These are phyloP conservation scores for Apostichopus californicus DNA, from an alignment of 35 echinoderm and acorn worm species.

Conservation along the genomic window DNA sequence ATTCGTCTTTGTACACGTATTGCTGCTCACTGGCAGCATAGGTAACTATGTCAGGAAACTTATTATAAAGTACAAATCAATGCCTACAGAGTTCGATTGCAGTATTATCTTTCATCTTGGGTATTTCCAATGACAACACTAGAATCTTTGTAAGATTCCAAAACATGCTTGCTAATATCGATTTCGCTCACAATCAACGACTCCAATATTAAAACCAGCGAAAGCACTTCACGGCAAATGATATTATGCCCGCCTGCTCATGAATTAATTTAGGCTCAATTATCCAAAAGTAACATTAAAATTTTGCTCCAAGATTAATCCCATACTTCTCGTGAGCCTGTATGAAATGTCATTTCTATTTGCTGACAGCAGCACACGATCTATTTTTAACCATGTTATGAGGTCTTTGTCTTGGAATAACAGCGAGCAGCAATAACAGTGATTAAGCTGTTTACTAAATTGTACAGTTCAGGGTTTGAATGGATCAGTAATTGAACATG, in stretches of 20 bases:
- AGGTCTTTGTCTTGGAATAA: not conserved
- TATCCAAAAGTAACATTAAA: not conserved
- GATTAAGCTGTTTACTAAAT: not conserved
- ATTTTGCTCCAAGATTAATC: not conserved
- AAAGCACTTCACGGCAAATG: not conserved
- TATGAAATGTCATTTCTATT: not conserved
- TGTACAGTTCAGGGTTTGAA: not conserved
- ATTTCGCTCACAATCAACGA: not conserved
- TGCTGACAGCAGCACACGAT: constrained; percentile 3
- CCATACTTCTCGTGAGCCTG: not conserved
- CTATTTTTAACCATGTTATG: not conserved
- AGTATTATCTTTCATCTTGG: not conserved
- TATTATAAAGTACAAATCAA: constrained; percentile 7
- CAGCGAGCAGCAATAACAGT: not conserved
- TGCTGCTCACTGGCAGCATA: not conserved
- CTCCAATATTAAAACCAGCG: not conserved
- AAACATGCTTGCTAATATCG: not conserved
- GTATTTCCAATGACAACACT: not conserved
- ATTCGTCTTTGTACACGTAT: too few species aligned
- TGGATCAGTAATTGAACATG: not conserved
- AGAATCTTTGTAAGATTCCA: not conserved
- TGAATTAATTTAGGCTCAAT: constrained; percentile 18
- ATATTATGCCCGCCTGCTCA: not conserved
- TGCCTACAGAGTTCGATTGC: not conserved
- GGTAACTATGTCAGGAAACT: not conserved